phyloP scores from a whole-genome alignment of 2,888 invertebrate genomes.

The Conomelus anceps region DNA sequence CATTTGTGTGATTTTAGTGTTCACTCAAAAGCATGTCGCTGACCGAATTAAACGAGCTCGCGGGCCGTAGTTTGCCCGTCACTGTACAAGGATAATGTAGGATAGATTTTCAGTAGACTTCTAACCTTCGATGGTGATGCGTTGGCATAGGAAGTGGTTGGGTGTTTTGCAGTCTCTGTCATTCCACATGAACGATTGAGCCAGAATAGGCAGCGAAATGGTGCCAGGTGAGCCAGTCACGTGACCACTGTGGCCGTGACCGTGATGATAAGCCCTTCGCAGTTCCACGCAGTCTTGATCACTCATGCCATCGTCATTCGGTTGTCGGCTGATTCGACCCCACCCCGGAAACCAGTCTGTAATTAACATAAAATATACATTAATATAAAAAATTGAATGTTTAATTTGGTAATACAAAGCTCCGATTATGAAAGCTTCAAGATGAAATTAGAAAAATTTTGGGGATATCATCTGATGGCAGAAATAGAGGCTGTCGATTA shows the following conservation, averaged over 20 bases:
- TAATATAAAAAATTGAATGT: background rate
- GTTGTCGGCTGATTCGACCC: constrained; percentile 62
- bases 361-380: constrained; percentile 30
- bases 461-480: no score
- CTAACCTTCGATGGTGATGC: constrained; percentile 46
- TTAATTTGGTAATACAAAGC: no score
- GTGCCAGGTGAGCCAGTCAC: constrained; percentile 36
- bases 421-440: no score
- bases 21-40: no score
- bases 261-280: constrained; percentile 56
- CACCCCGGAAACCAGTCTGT: constrained; percentile 78
- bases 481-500: no score
- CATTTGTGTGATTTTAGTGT: no score
- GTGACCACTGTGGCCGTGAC: constrained; percentile 38
- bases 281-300: constrained; percentile 77
- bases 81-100: no score
- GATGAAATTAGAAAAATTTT: no score
- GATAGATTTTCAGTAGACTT: no score
- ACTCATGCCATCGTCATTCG: constrained; percentile 75
- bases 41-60: no score
- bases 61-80: no score
- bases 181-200: constrained; percentile 70
- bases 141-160: constrained; percentile 70
- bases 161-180: constrained; percentile 66
- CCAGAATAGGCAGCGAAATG: constrained; percentile 36